Evolutionary conservation across 2,888 invertebrate genomes (phyloP), one percentile per base, ranked within the genome.

Genomic region (Caenorhabditis sp.): DNA sequence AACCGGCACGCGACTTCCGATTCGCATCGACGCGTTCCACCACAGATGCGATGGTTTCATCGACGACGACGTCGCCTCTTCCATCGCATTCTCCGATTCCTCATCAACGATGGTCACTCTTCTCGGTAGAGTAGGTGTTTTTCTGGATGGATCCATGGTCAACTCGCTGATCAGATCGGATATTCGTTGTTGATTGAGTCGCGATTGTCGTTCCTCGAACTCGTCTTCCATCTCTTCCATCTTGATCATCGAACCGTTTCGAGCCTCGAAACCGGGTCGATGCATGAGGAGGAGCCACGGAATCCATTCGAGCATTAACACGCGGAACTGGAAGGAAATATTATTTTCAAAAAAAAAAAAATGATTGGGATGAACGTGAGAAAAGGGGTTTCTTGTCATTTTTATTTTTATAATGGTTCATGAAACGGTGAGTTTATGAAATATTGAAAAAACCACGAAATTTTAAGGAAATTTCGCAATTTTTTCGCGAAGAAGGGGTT

Each of bases 271-370:
- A 8, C 81, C 83, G 5, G 81, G 81, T 23, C 83, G 67, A 21
- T 67, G 64, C 83, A 83, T 83, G 17, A 77, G 36, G 36, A 83
- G 61, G n/a, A 81, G 19, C 76, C 77, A 83, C 10, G 83, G 83
- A 24, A 83, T 62, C 78, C 79, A 81, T 58, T 81, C 76, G 36
- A 83, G 73, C 78, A 83, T 75, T 12, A 83, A 49, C 0, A 69
- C 10, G 10, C 79, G 77, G 51, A 81, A 79, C 83, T 83, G 58
- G 36, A 77, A 58, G 2, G 17, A n/a, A 0, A 60, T 37, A 5
- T 8, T 8, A 36, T 36, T 36, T 8, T 36, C 36, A n/a, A n/a
- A n/a, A 36, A 8, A 5, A 36, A 36, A 36, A 36, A 36, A 36
- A 36, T 36, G 5, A 8, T 12, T 36, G 36, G 12, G 12, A 36